Percentiles rank a stretch among this genome's conserved stretches.
phyloP scores from a whole-genome alignment of 2,113 vertebrate species.

The Melanotaenia duboulayi region DNA sequence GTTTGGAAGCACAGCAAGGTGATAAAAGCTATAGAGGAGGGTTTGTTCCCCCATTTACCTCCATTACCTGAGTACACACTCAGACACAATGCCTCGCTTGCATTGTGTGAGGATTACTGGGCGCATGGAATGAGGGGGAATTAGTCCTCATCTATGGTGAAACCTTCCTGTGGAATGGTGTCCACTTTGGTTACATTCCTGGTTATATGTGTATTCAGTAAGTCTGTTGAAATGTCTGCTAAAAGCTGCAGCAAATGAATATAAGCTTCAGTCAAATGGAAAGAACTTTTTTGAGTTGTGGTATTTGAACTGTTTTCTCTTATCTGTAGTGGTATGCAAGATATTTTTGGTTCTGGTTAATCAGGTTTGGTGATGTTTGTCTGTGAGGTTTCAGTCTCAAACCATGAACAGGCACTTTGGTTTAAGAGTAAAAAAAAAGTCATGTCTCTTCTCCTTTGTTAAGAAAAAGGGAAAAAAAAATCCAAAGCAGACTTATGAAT shows the following conservation, averaged over 20 bases:
- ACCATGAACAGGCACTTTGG: no score
- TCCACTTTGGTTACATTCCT: constrained; percentile 5
- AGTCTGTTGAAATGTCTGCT: not conserved
- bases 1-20: constrained; percentile 53
- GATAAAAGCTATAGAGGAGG: constrained; percentile 52
- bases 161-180: constrained; percentile 33
- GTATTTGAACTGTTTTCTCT: not conserved
- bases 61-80: constrained; percentile 73
- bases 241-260: not conserved
- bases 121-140: constrained; percentile 36
- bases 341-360: not conserved
- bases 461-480: no score
- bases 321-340: not conserved
- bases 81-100: constrained; percentile 48
- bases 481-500: not conserved
- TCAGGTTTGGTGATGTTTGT: no score
- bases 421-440: no score
- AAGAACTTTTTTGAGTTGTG: not conserved
- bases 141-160: constrained; percentile 49
- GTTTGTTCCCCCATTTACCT: constrained; percentile 27
- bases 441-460: no score
- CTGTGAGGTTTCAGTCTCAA: no score
- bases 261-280: not conserved
- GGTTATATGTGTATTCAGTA: constrained; percentile 4
- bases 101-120: constrained; percentile 70